Conservation (phyloP, 2,113 vertebrate genomes). For the Lampris incognitus region DNA sequence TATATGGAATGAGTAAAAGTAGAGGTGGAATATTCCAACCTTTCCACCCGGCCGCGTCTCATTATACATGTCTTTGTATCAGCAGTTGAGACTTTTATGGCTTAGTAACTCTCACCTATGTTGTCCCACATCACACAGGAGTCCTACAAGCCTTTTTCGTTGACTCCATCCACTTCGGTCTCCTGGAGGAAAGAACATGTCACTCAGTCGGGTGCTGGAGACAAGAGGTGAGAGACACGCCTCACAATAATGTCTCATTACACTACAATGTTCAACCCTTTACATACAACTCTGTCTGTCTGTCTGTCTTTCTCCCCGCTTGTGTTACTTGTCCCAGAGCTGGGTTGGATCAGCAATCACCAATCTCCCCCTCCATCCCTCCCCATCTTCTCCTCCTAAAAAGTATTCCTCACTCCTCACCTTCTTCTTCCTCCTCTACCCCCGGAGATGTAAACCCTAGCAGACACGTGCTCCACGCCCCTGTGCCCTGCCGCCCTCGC, state of each 20-base stretch:
- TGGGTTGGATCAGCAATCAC: slow-evolving; percentile 45
- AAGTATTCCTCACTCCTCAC: slow-evolving; percentile 12
- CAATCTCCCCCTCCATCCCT: slow-evolving; percentile 25
- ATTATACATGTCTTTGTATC: too few species aligned
- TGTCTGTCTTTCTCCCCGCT: slow-evolving; percentile 9
- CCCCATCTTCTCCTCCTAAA: slow-evolving; percentile 54
- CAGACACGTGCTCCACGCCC: slow-evolving; percentile 62
- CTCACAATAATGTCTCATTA: background rate
- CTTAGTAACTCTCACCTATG: background rate
- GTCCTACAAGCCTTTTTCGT: slow-evolving; percentile 44
- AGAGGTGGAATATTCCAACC: too few species aligned
- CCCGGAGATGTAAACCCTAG: slow-evolving; percentile 45
- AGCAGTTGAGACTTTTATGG: too few species aligned
- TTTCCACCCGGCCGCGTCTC: too few species aligned
- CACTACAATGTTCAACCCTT: background rate
- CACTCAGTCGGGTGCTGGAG: slow-evolving; percentile 4
- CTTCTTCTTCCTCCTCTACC: slow-evolving; percentile 32
- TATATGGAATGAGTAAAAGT: too few species aligned
- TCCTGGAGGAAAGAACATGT: slow-evolving; percentile 56
- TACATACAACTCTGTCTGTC: background rate
- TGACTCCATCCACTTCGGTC: background rate
- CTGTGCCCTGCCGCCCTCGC: slow-evolving; percentile 75
- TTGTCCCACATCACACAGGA: slow-evolving; percentile 56
- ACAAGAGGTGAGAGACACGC: slow-evolving; percentile 71
- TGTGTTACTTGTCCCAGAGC: slow-evolving; percentile 54